Evolutionary conservation across 1,140 invertebrate genomes (phyloP), one percentile per base, ranked within the genome.

Genomic region (Drosophila leontia): DNA sequence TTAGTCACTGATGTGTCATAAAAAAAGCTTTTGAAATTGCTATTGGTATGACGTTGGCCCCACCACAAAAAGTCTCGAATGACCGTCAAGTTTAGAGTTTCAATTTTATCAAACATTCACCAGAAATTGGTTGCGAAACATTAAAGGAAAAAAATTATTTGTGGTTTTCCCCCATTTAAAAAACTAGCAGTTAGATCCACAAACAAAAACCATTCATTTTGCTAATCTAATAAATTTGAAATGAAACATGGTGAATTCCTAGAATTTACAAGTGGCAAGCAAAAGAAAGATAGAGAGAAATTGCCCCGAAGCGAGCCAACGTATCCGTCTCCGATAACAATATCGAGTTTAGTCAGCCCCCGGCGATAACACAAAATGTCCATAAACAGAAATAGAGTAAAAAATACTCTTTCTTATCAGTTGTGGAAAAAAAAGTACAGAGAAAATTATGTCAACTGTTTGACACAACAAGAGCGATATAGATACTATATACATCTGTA

Each of bases 391-490:
- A 76, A 59, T 29, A 55, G 58, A 34, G 37, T 44, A 61, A 48
- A 60, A 61, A 61, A 44, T 65, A 26, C 37, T 8, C 68, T 81
- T 81, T 23, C 68, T 85, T 84, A 84, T 84, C 82, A 85, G 72
- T 70, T 61, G 29, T 41, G 26, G 45, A 19, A 57, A 67, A 76
- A 44, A 79, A 50, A 42, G 41, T 62, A 57, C 60, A 78, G 63
- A 65, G 50, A 69, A 83, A 78, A 83, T 82, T 78, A 79, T 85
- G 82, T 85, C 82, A 85, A 85, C 82, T 85, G 80, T 67, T 80
- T 65, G 78, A 51, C 55, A 59, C 50, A 76, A 76, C 72, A 50
- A 62, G 50, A 75, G 70, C 42, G 42, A 56, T 63, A 63, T 56
- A 62, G 42, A 75, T 53, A 72, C 44, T 34, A 71, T 41, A 32